A percentile compares a stretch with the other conserved stretches of the same genome.
Evolutionary conservation across 2,113 vertebrate genomes (phyloP).

Genomic region (Chascanopsetta lugubris): DNA sequence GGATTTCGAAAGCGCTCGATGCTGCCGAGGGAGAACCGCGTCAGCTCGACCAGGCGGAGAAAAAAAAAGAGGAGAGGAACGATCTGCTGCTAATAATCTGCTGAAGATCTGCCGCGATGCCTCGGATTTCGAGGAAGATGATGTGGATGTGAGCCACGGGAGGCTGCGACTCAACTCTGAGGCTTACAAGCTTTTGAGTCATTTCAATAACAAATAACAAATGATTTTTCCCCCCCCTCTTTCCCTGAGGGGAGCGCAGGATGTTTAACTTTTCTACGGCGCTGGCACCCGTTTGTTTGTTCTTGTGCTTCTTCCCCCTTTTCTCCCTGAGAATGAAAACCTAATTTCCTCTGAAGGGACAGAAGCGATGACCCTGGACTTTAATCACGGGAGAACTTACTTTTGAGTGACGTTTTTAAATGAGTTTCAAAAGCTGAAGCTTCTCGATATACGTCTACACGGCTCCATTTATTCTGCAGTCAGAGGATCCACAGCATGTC

Average conservation of each 20-base stretch:
- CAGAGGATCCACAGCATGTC: neutral
- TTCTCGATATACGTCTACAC: conserved; percentile 1
- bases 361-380: conserved; percentile 17
- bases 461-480: neutral
- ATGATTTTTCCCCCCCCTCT: neutral
- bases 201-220: conserved; percentile 32
- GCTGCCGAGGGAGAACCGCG: conserved; percentile 17
- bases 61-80: conserved; percentile 27
- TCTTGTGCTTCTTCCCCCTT: conserved; percentile 27
- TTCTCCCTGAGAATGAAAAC: conserved; percentile 32
- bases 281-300: conserved; percentile 35
- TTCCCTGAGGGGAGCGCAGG: neutral
- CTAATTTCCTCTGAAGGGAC: conserved; percentile 31
- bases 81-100: conserved; percentile 48
- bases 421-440: neutral
- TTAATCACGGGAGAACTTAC: conserved; percentile 26
- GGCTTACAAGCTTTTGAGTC: conserved; percentile 15
- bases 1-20: conserved; percentile 29
- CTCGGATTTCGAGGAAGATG: conserved; percentile 23
- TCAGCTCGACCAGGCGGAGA: conserved; percentile 24
- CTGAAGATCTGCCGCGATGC: conserved; percentile 30
- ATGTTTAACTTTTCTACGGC: conserved; percentile 38
- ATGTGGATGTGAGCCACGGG: conserved; percentile 33
- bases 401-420: neutral
- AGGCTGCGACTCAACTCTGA: neutral